Conservation (phyloP, 2,113 vertebrate genomes). For the Notothenia rossii region DNA sequence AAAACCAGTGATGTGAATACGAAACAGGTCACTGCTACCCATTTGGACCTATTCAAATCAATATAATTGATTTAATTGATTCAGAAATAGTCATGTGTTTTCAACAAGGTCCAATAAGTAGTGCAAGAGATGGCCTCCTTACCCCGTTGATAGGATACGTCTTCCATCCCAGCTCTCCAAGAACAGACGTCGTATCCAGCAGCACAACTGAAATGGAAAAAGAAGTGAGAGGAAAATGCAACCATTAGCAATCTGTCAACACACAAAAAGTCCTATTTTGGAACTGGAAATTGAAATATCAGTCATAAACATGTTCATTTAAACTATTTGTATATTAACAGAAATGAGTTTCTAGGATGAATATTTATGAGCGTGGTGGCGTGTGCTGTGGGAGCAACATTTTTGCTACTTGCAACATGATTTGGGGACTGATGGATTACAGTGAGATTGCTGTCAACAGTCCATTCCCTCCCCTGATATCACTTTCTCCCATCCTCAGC, state of each 20-base stretch:
- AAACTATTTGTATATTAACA: conserved; percentile 55
- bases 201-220: conserved; percentile 89
- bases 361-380: conserved; percentile 63
- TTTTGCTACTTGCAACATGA: conserved; percentile 55
- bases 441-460: conserved; percentile 78
- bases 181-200: conserved; percentile 92
- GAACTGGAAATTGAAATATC: conserved; percentile 67
- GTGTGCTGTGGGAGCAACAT: conserved; percentile 36
- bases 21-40: conserved; percentile 10
- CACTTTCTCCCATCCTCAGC: conserved; percentile 29
- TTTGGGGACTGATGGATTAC: conserved; percentile 76
- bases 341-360: conserved; percentile 62
- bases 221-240: conserved; percentile 29
- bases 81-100: conserved; percentile 19
- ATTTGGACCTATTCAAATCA: conserved; percentile 38
- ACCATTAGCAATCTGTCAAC: conserved; percentile 63
- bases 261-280: conserved; percentile 58
- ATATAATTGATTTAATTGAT: conserved; percentile 43
- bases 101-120: conserved; percentile 31
- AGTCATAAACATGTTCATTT: conserved; percentile 66
- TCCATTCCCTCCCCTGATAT: conserved; percentile 50
- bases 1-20: conserved; percentile 43
- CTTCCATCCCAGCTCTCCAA: conserved; percentile 96
- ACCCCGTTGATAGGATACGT: conserved; percentile 96
- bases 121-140: conserved; percentile 74